Percentiles rank a stretch among this genome's conserved stretches.
Conservation (phyloP, 2,888 invertebrate genomes). For the Drosophila ezoana region DNA sequence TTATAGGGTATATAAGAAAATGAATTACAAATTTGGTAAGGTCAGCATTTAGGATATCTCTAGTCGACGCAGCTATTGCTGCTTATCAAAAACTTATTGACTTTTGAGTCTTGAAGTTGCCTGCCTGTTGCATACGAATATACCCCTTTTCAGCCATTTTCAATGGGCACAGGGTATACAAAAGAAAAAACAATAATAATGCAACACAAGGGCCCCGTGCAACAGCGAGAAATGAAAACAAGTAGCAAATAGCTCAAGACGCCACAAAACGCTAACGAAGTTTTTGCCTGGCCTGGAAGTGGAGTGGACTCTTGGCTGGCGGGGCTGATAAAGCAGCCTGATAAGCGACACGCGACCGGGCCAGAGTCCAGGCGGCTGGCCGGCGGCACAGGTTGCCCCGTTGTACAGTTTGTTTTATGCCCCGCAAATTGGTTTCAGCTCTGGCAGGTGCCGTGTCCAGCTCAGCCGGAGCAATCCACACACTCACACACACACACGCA, state of each 20-base stretch:
- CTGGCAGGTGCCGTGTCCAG: constrained; percentile 57
- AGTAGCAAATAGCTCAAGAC: constrained; percentile 77
- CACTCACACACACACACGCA: constrained; percentile 4
- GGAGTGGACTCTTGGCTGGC: constrained; percentile 24
- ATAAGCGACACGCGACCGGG: constrained; percentile 78
- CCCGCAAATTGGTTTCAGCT: constrained; percentile 75
- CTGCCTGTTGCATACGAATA: too few species aligned
- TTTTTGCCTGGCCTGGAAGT: constrained; percentile 33
- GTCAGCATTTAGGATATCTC: too few species aligned
- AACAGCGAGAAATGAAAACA: constrained; percentile 62
- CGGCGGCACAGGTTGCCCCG: constrained; percentile 23
- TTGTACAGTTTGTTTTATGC: constrained; percentile 74
- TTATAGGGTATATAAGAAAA: too few species aligned
- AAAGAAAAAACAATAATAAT: constrained; percentile 52
- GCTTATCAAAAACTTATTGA: too few species aligned
- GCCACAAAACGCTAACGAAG: constrained; percentile 75
- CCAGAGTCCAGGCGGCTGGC: constrained; percentile 24
- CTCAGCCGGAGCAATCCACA: constrained; percentile 6
- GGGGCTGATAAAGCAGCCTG: constrained; percentile 64
- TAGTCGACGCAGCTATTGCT: too few species aligned
- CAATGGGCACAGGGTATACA: not conserved
- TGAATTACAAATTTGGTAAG: too few species aligned
- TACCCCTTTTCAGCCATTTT: too few species aligned
- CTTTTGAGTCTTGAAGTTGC: too few species aligned
- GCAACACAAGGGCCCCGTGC: constrained; percentile 44